Evolutionary conservation across 35 echinoderm and acorn worm species (phyloP).

Genomic region (Amphiura filiformis): DNA sequence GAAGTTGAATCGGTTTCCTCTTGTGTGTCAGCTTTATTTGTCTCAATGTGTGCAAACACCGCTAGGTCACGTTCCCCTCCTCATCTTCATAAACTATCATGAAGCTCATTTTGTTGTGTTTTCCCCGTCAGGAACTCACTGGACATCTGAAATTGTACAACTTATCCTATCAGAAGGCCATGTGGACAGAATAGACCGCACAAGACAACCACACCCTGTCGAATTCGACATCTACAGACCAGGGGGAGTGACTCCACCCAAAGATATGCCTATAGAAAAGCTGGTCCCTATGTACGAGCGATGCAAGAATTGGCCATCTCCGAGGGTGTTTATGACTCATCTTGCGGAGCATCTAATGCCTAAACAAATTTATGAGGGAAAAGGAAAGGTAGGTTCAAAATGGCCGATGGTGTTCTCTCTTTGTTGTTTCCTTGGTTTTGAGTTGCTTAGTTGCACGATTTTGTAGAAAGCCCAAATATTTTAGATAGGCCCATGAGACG

Average conservation of each 20-base stretch:
- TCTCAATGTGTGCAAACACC: no score
- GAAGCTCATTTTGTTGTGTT: not conserved
- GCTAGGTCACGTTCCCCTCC: no score
- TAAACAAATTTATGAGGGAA: not conserved
- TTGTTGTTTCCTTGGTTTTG: no score
- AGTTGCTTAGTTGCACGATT: no score
- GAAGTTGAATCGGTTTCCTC: no score
- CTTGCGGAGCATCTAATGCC: not conserved
- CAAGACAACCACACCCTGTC: not conserved
- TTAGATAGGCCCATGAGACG: no score
- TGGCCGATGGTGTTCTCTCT: no score
- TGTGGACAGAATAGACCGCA: not conserved
- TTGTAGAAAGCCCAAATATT: no score
- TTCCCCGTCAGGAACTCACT: constrained; percentile 18
- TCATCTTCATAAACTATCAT: no score
- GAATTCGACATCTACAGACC: constrained; percentile 18
- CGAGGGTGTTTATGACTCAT: constrained; percentile 26
- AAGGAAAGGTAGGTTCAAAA: constrained; percentile 22
- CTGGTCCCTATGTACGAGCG: not conserved
- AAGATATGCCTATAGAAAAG: not conserved
- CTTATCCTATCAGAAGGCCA: constrained; percentile 5
- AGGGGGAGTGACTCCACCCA: not conserved
- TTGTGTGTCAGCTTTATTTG: no score
- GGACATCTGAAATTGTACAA: constrained; percentile 27
- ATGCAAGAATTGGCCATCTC: not conserved